Evolutionary conservation across 2,797 vertebrate genomes (phyloP).

Genomic region (Tamandua tetradactyla): DNA sequence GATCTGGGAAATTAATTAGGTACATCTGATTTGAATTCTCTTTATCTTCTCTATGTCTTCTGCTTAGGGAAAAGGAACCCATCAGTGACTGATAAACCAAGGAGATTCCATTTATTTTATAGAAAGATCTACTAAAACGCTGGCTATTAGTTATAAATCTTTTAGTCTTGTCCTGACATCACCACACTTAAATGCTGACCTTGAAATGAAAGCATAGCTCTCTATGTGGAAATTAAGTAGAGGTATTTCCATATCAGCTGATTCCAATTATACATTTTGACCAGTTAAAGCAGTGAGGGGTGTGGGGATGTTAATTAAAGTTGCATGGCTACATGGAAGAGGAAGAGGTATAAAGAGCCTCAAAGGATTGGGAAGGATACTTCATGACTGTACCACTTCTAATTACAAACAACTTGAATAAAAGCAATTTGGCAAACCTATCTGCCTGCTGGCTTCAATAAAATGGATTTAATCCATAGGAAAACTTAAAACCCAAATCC

Average conservation of each 20-base stretch:
- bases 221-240: conserved; percentile 53
- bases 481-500: background rate
- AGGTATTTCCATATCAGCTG: background rate
- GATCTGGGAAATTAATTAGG: conserved; percentile 83
- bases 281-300: conserved; percentile 26
- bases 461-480: background rate
- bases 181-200: conserved; percentile 70
- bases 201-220: conserved; percentile 63
- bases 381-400: background rate
- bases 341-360: background rate
- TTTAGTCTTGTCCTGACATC: conserved; percentile 56
- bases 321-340: too few species aligned
- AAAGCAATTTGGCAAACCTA: background rate
- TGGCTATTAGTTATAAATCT: conserved; percentile 63
- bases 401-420: conserved; percentile 44
- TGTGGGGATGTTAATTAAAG: conserved; percentile 17
- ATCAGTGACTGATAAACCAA: conserved; percentile 75
- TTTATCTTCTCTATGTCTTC: conserved; percentile 79
- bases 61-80: conserved; percentile 76
- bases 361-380: conserved; percentile 28
- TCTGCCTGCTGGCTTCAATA: background rate
- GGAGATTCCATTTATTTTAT: conserved; percentile 77
- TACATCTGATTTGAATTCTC: conserved; percentile 78
- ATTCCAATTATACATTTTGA: conserved; percentile 50
- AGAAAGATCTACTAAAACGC: conserved; percentile 54